Percentiles rank a stretch among this genome's conserved stretches.
phyloP scores from a whole-genome alignment of 1,140 invertebrate species.

The Heterodera schachtii region DNA sequence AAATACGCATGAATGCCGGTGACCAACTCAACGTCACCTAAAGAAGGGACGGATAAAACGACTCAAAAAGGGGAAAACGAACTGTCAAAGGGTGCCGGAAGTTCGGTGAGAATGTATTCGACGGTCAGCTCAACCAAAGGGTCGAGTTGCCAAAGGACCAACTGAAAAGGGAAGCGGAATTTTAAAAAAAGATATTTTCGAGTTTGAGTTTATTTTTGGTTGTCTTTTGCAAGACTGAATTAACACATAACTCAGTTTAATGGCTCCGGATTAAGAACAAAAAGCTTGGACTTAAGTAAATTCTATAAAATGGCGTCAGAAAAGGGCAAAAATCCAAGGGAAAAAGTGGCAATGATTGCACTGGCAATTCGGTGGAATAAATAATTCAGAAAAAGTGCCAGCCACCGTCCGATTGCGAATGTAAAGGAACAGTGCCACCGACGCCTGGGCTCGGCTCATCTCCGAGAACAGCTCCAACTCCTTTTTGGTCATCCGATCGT shows the following conservation, averaged over 20 bases:
- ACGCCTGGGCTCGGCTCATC: constrained; percentile 25
- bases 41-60: too few relatives aligned
- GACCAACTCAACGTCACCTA: constrained; percentile 78
- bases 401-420: constrained; percentile 67
- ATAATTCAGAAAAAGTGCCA: constrained; percentile 15
- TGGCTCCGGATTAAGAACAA: too few relatives aligned
- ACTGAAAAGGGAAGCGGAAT: too few relatives aligned
- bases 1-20: constrained; percentile 86
- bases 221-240: too few relatives aligned
- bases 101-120: constrained; percentile 45
- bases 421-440: constrained; percentile 48
- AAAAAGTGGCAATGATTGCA: too few relatives aligned
- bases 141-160: constrained; percentile 96
- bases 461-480: constrained; percentile 65
- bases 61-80: too few relatives aligned
- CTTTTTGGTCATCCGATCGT: constrained; percentile 46
- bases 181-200: too few relatives aligned
- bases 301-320: too few relatives aligned
- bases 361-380: constrained; percentile 1
- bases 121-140: constrained; percentile 84
- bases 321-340: too few relatives aligned
- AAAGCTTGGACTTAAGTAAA: too few relatives aligned
- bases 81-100: constrained; percentile 76
- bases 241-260: too few relatives aligned
- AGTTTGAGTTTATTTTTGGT: too few relatives aligned